Evolutionary conservation across 2,113 vertebrate species (phyloP), one percentile per base, ranked within the genome.

Genomic region (Syngnathoides biaculeatus): DNA sequence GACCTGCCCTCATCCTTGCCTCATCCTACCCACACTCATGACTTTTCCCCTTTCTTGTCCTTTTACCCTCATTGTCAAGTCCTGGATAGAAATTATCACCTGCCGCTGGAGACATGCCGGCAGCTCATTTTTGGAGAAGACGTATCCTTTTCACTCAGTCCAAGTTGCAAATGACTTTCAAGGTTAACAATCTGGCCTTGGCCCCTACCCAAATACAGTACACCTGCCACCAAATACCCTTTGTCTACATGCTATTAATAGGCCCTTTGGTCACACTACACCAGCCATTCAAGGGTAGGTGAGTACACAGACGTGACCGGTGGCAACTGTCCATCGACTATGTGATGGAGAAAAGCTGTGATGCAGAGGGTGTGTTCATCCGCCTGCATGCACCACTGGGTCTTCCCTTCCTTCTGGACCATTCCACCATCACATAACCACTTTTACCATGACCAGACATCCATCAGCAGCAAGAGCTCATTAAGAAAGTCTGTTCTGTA

Each of bases 41-140:
- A 2, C 66, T 75, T 65, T 26, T 6, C 52, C 22, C 62, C 20
- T 52, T 39, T 62, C 27, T 56, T n/a, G 52, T 22, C 53, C 68
- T 68, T 79, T 65, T 58, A 68, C 48, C 2, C 24, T 63, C 39
- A 26, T 76, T 79, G 43, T 61, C 75, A 93, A 35, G 92, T 80
- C 67, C 69, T 92, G 22, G 78, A 89, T 48, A 87, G 87, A 79
- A 81, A 86, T 78, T 89, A 90, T 74, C 83, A 90, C 65, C 87
- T 93, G 64, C 88, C 91, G 5, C 75, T 93, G 88, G 91, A 93
- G 61, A 92, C 89, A 0, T 92, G 91, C 86, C 85, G 90, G 80
- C 88, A 93, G 77, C 85, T 93, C 78, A 89, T 92, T 70, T 90
- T 92, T 69, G 83, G 68, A 65, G 87, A 92, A 67, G 81, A 90